These are phyloP conservation scores for Pasiphila rectangulata DNA, from an alignment of 2,888 invertebrate genomes.

Conservation along the genomic window DNA sequence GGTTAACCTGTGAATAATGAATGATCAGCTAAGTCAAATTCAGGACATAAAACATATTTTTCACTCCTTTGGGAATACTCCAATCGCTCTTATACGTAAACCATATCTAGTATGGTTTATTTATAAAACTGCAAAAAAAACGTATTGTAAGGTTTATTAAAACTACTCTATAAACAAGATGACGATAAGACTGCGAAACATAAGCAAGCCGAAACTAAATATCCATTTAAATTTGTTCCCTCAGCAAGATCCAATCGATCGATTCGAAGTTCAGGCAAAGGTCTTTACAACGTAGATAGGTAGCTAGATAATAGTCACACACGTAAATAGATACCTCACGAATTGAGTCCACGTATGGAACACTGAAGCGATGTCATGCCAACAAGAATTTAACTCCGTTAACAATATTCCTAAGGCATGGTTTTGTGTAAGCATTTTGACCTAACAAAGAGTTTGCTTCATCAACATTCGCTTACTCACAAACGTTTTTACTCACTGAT, in stretches of 20 bases:
- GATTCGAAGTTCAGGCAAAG: conserved; percentile 59
- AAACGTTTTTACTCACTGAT: conserved; percentile 46
- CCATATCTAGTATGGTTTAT: no score
- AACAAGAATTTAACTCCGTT: conserved; percentile 40
- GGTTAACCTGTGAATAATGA: no score
- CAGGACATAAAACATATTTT: no score
- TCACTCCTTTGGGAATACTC: no score
- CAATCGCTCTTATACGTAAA: no score
- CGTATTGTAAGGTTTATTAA: no score
- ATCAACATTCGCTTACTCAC: conserved; percentile 41
- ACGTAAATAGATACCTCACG: conserved; percentile 38
- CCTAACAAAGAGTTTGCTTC: conserved; percentile 60
- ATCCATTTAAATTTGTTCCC: conserved; percentile 39
- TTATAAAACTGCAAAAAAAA: no score
- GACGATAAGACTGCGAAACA: no score
- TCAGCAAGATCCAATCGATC: conserved; percentile 57
- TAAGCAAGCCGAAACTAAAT: conserved; percentile 12
- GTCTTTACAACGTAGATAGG: conserved; percentile 47
- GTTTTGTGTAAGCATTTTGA: conserved; percentile 63
- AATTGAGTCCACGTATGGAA: conserved; percentile 32
- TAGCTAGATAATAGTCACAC: conserved; percentile 46
- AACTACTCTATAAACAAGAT: no score
- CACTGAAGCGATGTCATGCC: conserved; percentile 70
- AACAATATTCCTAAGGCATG: conserved; percentile 61
- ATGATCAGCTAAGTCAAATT: no score